Evolutionary conservation across 2,888 invertebrate genomes (phyloP).

Genomic region (Cephus pygmeus): DNA sequence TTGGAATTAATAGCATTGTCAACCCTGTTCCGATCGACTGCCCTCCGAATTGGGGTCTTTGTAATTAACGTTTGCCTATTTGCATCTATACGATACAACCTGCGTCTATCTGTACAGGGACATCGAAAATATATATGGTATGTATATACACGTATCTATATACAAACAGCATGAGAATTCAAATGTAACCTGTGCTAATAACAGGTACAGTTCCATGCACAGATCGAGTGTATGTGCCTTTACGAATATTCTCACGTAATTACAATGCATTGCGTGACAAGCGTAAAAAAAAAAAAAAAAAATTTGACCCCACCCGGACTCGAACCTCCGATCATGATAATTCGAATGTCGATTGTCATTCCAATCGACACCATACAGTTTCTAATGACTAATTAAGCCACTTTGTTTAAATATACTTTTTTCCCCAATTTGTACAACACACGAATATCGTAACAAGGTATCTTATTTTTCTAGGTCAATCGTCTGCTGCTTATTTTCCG

Average conservation of each 20-base stretch:
- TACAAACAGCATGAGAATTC: not conserved
- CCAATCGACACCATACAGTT: not conserved
- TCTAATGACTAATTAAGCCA: not conserved
- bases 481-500: not conserved
- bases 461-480: not conserved
- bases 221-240: not conserved
- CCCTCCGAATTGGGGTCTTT: not conserved
- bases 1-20: slow-evolving; percentile 4
- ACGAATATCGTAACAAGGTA: not conserved
- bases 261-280: not conserved
- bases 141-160: not conserved
- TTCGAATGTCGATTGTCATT: not conserved
- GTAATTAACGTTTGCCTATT: slow-evolving; percentile 1
- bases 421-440: not conserved
- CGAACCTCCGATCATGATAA: not conserved
- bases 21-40: not conserved
- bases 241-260: not conserved
- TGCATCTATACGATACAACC: not conserved
- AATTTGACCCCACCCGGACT: not conserved
- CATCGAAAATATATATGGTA: not conserved
- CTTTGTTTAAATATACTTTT: not conserved
- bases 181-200: not conserved
- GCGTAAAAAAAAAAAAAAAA: not conserved
- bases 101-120: not conserved
- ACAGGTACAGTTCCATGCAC: not conserved